Conservation (phyloP, 2,797 vertebrate genomes). For the Zonotrichia albicollis region DNA sequence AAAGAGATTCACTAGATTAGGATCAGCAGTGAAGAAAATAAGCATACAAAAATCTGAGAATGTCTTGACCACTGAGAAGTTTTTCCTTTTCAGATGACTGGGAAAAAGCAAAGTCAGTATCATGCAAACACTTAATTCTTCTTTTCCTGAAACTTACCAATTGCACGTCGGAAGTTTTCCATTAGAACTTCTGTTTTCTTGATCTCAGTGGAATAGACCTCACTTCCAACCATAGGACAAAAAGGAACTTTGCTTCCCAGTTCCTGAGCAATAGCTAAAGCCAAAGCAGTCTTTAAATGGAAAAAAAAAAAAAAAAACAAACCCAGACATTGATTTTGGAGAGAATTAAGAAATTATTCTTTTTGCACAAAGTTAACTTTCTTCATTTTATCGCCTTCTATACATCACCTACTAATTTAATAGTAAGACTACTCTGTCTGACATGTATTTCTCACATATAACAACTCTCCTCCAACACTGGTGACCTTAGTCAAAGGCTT, state of each 20-base stretch:
- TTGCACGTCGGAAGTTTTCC: constrained; percentile 98
- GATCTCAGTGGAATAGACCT: constrained; percentile 97
- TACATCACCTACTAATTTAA: background rate
- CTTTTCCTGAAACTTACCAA: constrained; percentile 82
- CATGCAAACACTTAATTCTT: background rate
- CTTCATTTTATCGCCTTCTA: background rate
- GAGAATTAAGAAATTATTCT: background rate
- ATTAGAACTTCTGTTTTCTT: constrained; percentile 99
- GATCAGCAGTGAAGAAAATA: background rate
- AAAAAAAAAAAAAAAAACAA: background rate
- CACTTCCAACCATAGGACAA: constrained; percentile 98
- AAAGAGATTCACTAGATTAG: background rate
- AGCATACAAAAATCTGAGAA: background rate
- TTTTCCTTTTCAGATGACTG: background rate
- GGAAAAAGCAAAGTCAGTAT: background rate
- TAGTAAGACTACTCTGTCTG: background rate
- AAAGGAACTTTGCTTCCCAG: constrained; percentile 98
- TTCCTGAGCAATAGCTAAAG: constrained; percentile 95
- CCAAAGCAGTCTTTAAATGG: constrained; percentile 87
- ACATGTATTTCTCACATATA: background rate
- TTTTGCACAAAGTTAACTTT: background rate
- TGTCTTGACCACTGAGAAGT: background rate
- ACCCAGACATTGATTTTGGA: background rate
- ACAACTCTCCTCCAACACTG: background rate
- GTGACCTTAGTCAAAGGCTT: background rate